Evolutionary conservation across 2,888 invertebrate species (phyloP).

Genomic region (Toxonevra muliebris): DNA sequence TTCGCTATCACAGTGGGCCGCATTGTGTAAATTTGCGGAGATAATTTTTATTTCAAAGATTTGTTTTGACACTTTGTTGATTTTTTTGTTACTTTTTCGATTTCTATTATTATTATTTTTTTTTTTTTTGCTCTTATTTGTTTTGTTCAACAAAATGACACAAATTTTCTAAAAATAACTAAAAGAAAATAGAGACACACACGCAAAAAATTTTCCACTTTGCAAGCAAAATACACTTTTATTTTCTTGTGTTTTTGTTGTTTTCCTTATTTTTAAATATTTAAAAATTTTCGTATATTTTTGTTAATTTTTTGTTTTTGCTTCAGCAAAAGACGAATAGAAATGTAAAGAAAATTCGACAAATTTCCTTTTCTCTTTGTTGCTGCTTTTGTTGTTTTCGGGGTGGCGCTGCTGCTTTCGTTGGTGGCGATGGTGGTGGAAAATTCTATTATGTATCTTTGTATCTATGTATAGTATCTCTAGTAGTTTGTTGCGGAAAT

Average conservation of each 20-base stretch:
- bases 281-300: neutral
- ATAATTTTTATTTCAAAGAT: neutral
- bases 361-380: conserved; percentile 21
- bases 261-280: neutral
- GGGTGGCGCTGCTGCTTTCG: neutral
- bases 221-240: neutral
- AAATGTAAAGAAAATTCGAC: neutral
- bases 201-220: neutral
- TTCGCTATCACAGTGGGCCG: conserved; percentile 62
- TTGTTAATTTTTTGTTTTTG: neutral
- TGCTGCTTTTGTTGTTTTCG: conserved; percentile 22
- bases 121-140: neutral
- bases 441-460: conserved; percentile 25
- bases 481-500: conserved; percentile 23
- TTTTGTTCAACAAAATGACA: neutral
- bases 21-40: conserved; percentile 42
- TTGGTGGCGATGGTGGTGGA: conserved; percentile 19
- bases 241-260: neutral
- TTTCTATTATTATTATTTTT: conserved; percentile 24
- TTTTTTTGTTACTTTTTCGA: neutral
- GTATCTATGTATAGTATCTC: conserved; percentile 11
- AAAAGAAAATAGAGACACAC: neutral
- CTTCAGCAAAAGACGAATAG: neutral
- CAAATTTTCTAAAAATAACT: neutral
- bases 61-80: neutral